Conservation (phyloP, 2,797 vertebrate species). For the Coregonus sp. region DNA sequence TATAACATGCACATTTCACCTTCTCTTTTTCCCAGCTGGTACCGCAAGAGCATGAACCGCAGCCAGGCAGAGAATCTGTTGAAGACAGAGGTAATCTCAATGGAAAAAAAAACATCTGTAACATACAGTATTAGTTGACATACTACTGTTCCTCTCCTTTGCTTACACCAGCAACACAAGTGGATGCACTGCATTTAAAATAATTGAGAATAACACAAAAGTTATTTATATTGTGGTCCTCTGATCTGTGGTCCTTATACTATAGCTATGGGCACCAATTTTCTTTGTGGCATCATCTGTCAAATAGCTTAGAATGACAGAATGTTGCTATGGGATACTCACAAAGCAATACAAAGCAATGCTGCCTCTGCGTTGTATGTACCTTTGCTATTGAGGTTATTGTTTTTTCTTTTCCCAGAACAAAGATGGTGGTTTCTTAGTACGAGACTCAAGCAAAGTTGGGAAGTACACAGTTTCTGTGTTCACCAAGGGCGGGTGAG, state of each 20-base stretch:
- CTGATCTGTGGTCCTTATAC: background rate
- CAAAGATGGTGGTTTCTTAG: constrained; percentile 96
- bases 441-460: constrained; percentile 94
- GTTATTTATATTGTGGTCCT: background rate
- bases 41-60: constrained; percentile 93
- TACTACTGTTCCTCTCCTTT: background rate
- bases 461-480: constrained; percentile 96
- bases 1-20: background rate
- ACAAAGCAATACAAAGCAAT: background rate
- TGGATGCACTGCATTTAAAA: background rate
- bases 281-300: background rate
- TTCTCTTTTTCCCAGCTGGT: constrained; percentile 81
- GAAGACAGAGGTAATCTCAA: constrained; percentile 83
- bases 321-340: background rate
- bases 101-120: background rate
- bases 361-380: background rate
- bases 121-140: no score
- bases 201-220: background rate
- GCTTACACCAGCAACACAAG: background rate
- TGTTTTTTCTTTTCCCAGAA: constrained; percentile 73
- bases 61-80: constrained; percentile 94
- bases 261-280: no score
- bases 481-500: constrained; percentile 88
- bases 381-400: background rate
- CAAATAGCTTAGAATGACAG: background rate